Conservation (phyloP, 1,140 invertebrate species). For the Macrocentrus cingulum region DNA sequence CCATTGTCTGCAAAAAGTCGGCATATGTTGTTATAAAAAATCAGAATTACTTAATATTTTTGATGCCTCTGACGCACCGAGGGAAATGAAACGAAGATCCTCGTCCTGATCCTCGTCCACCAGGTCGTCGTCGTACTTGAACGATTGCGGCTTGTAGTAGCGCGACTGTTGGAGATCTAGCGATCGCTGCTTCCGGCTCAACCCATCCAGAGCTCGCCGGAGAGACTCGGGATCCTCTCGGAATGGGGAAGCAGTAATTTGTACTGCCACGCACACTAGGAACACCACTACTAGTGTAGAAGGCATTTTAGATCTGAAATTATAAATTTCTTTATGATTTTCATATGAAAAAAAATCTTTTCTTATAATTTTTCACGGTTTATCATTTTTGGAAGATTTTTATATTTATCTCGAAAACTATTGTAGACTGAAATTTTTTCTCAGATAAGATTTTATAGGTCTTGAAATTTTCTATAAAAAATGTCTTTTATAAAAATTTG, state of each 20-base stretch:
- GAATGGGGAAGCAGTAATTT: neutral
- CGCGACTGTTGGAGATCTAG: neutral
- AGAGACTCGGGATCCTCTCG: neutral
- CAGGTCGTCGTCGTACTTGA: neutral
- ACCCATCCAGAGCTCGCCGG: neutral
- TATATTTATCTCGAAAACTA: too few relatives aligned
- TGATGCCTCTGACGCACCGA: neutral
- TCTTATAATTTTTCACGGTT: neutral
- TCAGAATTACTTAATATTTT: neutral
- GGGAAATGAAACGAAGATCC: neutral
- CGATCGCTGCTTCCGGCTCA: neutral
- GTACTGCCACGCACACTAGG: neutral
- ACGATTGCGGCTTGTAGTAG: neutral
- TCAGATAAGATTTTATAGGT: too few relatives aligned
- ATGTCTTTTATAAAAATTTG: too few relatives aligned
- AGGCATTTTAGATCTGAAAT: neutral
- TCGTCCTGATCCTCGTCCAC: neutral
- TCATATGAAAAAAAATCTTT: neutral
- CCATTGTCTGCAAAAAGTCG: neutral
- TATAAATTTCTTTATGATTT: neutral
- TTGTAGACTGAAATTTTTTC: too few relatives aligned
- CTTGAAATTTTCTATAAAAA: too few relatives aligned
- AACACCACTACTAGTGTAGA: neutral
- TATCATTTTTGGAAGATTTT: too few relatives aligned
- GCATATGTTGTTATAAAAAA: neutral